Evolutionary conservation across 2,113 vertebrate genomes (phyloP).

Genomic region (Furnarius figulus): DNA sequence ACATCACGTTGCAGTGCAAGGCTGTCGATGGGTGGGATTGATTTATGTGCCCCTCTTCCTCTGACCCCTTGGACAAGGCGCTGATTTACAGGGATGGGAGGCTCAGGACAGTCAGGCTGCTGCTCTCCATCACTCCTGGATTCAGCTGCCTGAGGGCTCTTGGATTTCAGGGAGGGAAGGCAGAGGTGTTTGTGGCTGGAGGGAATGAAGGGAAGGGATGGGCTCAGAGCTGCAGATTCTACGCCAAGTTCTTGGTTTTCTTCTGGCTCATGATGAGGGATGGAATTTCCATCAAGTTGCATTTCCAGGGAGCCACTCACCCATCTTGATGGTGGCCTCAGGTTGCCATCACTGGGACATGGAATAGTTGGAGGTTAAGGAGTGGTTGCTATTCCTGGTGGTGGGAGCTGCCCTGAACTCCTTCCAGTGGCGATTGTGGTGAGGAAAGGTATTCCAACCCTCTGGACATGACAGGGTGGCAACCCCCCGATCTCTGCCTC

Average conservation of each 20-base stretch:
- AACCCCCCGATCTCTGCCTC: not conserved
- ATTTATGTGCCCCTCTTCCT: constrained; percentile 7
- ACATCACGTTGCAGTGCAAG: constrained; percentile 25
- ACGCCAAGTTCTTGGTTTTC: not conserved
- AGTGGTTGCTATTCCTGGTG: not conserved
- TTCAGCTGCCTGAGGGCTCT: not conserved
- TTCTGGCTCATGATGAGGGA: not conserved
- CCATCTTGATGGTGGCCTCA: rapidly evolving
- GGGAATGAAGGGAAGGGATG: not conserved
- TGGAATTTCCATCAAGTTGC: not conserved
- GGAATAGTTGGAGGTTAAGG: not conserved
- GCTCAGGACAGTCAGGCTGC: not conserved
- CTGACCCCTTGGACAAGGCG: not conserved
- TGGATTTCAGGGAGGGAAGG: not conserved
- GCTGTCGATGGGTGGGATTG: constrained; percentile 13
- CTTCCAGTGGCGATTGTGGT: not conserved
- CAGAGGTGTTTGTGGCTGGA: not conserved
- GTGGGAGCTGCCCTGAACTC: not conserved
- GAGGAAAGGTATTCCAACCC: not conserved
- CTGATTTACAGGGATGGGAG: constrained; percentile 30
- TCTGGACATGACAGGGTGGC: rapidly evolving
- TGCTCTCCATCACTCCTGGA: constrained; percentile 4
- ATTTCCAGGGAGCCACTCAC: not conserved
- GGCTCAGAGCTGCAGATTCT: not conserved
- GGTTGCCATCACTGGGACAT: rapidly evolving